Evolutionary conservation across 1,140 invertebrate species (phyloP), one percentile per base, ranked within the genome.

Genomic region (Cephus cinctus): DNA sequence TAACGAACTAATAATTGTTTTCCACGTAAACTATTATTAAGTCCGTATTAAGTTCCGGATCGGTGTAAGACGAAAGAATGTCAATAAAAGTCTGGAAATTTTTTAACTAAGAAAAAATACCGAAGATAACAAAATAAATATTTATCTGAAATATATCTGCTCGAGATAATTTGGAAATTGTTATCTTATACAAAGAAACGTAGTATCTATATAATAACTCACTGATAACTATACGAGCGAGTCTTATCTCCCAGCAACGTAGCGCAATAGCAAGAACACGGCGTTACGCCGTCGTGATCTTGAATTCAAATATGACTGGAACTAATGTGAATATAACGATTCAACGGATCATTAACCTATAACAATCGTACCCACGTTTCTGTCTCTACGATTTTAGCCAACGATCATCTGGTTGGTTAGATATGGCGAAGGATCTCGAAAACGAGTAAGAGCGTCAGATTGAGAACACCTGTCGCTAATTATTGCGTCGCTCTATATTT

Each of bases 1-100:
- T 57, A 54, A 63, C 38, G 50, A 56, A 58, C 43, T 62, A 52
- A 57, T 58, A 60, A 62, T 52, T 59, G 34, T 36, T 56, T 60
- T 20, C 48, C 32, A 44, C 45, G 54, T 54, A 55, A 63, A 57
- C 56, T 27, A 47, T 63, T 60, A 62, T 54, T n/a, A n/a, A n/a
- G n/a, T n/a, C n/a, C n/a, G n/a, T n/a, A n/a, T n/a, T n/a, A n/a
- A n/a, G n/a, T n/a, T n/a, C n/a, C n/a, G n/a, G n/a, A n/a, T n/a
- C n/a, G n/a, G n/a, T n/a, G n/a, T n/a, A n/a, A n/a, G n/a, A n/a
- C n/a, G n/a, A n/a, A n/a, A n/a, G n/a, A n/a, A n/a, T n/a, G n/a
- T n/a, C n/a, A n/a, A n/a, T n/a, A n/a, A n/a, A n/a, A n/a, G n/a
- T n/a, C n/a, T n/a, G n/a, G n/a, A n/a, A n/a, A n/a, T n/a, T n/a